A percentile compares a stretch with the other conserved stretches of the same genome.
These are phyloP conservation scores for Globia sparganii DNA, from an alignment of 2,888 invertebrate genomes.

Conservation along the genomic window DNA sequence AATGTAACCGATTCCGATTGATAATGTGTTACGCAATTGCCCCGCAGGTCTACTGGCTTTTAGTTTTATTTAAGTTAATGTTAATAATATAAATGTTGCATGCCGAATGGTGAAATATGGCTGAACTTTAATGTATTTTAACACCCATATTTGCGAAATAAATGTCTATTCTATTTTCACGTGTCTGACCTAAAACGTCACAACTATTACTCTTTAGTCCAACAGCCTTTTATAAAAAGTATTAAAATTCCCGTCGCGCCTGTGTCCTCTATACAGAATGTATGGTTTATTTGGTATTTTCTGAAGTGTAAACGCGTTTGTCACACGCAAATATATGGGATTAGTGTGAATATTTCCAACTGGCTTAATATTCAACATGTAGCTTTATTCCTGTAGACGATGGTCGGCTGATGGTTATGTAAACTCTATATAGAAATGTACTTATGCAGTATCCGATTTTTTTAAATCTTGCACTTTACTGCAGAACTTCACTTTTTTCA, in stretches of 20 bases:
- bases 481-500: not conserved
- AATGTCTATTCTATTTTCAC: conserved; percentile 1
- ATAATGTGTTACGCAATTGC: no score
- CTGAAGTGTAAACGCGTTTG: conserved; percentile 57
- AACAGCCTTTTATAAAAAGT: not conserved
- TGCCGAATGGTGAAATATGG: no score
- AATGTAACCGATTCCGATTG: no score
- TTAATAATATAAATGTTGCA: no score
- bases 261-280: conserved; percentile 19
- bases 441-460: not conserved
- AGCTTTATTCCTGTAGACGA: conserved; percentile 10
- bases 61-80: no score
- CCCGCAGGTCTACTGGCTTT: no score
- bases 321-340: conserved; percentile 50
- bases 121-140: no score
- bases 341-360: conserved; percentile 53
- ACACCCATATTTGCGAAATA: no score
- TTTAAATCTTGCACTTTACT: not conserved
- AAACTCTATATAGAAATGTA: not conserved
- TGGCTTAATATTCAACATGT: conserved; percentile 51
- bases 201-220: not conserved
- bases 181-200: conserved; percentile 20
- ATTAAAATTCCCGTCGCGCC: conserved; percentile 34
- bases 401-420: not conserved
- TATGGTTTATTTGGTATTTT: conserved; percentile 38